Base-by-base conservation (phyloP, 2,113 vertebrate genomes). In the Bombycilla garrulus region DNA sequence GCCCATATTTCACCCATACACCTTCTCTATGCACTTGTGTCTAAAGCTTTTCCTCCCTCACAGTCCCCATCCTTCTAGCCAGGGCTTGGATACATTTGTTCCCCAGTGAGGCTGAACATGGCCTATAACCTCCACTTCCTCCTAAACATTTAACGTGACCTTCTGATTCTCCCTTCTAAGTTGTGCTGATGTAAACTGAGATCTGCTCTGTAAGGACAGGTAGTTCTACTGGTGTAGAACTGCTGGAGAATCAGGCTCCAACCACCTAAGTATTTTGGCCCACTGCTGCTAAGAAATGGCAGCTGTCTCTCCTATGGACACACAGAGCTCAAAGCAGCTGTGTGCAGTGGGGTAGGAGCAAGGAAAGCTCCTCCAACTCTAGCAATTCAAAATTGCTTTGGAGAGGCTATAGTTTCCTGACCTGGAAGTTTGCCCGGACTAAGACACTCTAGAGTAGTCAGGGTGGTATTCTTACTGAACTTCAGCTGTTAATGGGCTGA, bases 111-210 rank as follows among this genome's bases (percentile, higher is more conserved):
- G 80, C 86, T 90, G 94, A 92, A 86, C 18, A 2, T 92, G 90
- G 71, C 95, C 85, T 85, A 57, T 94, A 93, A 92, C 74, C 84
- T 95, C 62, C 17, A 35, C 85, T 95, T 95, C 87, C 74, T 97
- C 78, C 79, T 90, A 81, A 94, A 60, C 33, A n/a, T 51, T 77
- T 73, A 62, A 91, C 0, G 0, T 62, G 38, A 60, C 71, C 66
- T 82, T 20, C 78, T 8, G 4, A 28, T 82, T 95, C 54, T 86
- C 18, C 22, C 16, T 87, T 76, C 48, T 89, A 16, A 5, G 9
- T 38, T 80, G 50, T 58, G 24, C 81, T 84, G 44, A 12, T 74
- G 53, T 91, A 81, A 87, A 70, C 44, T 33, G 60, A 88, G 69
- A 76, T 53, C 53, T 69, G 25, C 38, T 92, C n/a, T 29, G 1